These are phyloP conservation scores for Protobothrops flavoviridis DNA, from an alignment of 2,113 vertebrate species.

Conservation along the genomic window DNA sequence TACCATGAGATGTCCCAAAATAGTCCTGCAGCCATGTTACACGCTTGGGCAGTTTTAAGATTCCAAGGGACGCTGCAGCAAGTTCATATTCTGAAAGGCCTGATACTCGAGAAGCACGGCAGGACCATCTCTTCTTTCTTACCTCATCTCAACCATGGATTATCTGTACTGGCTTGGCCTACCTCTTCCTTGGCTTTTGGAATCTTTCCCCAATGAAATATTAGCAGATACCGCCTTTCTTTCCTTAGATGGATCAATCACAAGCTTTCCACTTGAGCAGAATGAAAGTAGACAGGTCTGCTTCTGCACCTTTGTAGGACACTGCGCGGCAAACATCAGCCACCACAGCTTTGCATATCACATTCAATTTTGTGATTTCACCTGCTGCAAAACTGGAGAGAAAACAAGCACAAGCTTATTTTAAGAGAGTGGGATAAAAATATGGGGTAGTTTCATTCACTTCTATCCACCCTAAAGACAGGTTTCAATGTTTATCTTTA, in stretches of 20 bases:
- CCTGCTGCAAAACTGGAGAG: neutral
- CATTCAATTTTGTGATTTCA: neutral
- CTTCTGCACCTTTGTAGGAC: neutral
- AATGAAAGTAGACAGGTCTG: neutral
- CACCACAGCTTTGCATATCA: neutral
- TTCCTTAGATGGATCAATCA: neutral
- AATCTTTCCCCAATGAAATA: neutral
- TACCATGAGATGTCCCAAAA: conserved; percentile 21
- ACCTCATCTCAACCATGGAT: neutral
- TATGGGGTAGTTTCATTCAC: neutral
- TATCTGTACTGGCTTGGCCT: neutral
- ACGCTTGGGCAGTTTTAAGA: conserved; percentile 5
- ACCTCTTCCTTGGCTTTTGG: neutral
- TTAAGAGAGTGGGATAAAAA: neutral
- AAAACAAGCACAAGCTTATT: neutral
- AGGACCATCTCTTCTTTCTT: conserved; percentile 18
- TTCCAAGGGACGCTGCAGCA: conserved; percentile 1
- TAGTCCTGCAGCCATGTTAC: conserved; percentile 25
- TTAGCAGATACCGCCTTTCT: neutral
- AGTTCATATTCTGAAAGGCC: neutral
- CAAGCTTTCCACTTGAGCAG: neutral
- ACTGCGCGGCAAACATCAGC: neutral
- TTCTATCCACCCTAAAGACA: neutral
- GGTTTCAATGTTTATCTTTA: neutral
- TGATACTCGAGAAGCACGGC: conserved; percentile 12